Evolutionary conservation across 2,113 vertebrate genomes (phyloP).

Genomic region (Poicephalus meyeri): DNA sequence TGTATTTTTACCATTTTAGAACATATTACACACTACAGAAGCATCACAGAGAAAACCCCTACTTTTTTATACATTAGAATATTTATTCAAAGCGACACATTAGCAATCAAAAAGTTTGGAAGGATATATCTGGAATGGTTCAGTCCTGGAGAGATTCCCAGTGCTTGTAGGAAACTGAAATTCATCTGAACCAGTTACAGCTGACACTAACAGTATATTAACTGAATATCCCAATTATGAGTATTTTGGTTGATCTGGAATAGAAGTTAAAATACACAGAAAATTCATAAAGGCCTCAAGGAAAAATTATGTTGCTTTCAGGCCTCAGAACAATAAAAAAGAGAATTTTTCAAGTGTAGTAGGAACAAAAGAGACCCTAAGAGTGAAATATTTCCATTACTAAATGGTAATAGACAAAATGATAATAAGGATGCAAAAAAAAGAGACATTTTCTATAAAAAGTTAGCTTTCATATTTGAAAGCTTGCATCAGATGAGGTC

Average conservation of each 20-base stretch:
- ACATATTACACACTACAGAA: not conserved
- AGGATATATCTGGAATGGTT: not conserved
- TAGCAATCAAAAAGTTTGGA: not conserved
- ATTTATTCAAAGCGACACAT: not conserved
- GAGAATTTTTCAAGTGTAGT: not conserved
- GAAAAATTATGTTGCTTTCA: not conserved
- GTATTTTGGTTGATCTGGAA: not conserved
- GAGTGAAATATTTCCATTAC: not conserved
- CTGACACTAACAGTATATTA: not conserved
- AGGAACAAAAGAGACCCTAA: not conserved
- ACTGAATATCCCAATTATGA: not conserved
- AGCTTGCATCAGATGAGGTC: not conserved
- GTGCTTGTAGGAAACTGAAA: not conserved
- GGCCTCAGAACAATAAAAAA: not conserved
- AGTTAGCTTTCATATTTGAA: not conserved
- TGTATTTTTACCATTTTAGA: not conserved
- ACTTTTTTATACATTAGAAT: not conserved
- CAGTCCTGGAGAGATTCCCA: not conserved
- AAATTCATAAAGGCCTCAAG: not conserved
- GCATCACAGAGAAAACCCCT: not conserved
- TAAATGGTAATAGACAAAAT: not conserved
- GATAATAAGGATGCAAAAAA: not conserved
- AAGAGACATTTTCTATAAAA: not conserved
- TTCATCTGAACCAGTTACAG: not conserved
- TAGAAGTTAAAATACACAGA: not conserved